Evolutionary conservation across 2,113 vertebrate genomes (phyloP), one percentile per base, ranked within the genome.

Genomic region (Rhipidura dahli): DNA sequence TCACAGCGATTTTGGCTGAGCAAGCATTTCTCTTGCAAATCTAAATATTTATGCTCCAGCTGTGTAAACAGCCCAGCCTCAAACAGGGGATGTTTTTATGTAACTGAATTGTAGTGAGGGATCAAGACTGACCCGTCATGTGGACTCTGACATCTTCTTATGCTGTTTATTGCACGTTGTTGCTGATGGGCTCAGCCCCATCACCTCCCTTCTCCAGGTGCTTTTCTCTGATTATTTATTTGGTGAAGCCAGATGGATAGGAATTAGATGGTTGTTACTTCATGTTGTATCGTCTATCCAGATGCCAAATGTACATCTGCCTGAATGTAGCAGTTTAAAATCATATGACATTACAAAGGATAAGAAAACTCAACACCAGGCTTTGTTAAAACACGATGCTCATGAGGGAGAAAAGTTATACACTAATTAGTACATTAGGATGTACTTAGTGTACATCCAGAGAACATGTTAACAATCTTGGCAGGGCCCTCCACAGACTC

Each of bases 21-120:
- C 80, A 64, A 94, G 96, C 90, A 0, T 76, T 96, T 95, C 90
- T 76, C 83, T 53, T 44, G 61, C 80, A 90, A 75, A 90, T 68
- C 76, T 93, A 94, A 97, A 96, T 95, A 96, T 96, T 97, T 96
- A 75, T 94, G 86, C 72, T 96, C 60, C 93, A 94, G 88, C 92
- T 95, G 92, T 90, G 77, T 84, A 96, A 94, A 95, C 83, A 92
- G 88, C 45, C 90, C 54, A 56, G 59, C 68, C 69, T 60, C 44
- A 0, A 63, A 84, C 24, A 4, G 40, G 51, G 45, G 5, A 26
- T 90, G 78, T 81, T 92, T 88, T 71, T 88, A 86, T 4, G 0
- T 22, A 66, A 79, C 44, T 73, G 63, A 90, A 80, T 30, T 70
- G 60, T 71, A 78, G 31, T 5, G 4, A 64, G 77, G 79, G 44